Base-by-base conservation (phyloP, 2,113 vertebrate species). In the Dicentrarchus labrax region DNA sequence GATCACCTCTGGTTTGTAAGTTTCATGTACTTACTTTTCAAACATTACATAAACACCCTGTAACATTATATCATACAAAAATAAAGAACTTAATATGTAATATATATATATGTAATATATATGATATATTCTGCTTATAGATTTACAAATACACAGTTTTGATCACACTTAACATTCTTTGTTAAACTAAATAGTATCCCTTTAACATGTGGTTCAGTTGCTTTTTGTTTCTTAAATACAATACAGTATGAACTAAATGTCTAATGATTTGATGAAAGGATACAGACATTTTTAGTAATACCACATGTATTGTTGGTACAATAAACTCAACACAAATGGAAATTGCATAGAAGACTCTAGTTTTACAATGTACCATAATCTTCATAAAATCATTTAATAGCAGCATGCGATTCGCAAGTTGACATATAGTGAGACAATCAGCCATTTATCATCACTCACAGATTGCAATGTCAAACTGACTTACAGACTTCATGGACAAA, bases 31-130 rank as follows among this genome's bases (percentile, higher is more conserved):
- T 85, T 73, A 62, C 17, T 71, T 66, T 82, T 79, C 2, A 47
- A 51, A 76, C 5, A 13, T 56, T 47, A 73, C 54, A 67, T 84
- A 70, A 43, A 76, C 45, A 62, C 53, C 30, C 15, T 77, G 2
- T 57, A 53, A 79, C 56, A 76, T 38, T 72, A 59, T 72, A 57
- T 64, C 19, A 84, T 93, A 90, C n/a, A 90, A 90, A 93, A 92
- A 89, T 93, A 92, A 88, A 89, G 43, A 76, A 79, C n/a, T 79
- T 45, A 76, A 76, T 81, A 30, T 30, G 30, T 30, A 30, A 30
- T 30, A 30, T 30, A 30, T 30, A 30, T 30, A 30, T 30, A 30
- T 30, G 30, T 30, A 30, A 30, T 30, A 30, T 30, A 30, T 30
- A 30, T 38, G 1, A 71, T 85, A 76, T 84, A 45, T 77, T 86